Evolutionary conservation across 1,140 invertebrate genomes (phyloP).

Genomic region (Asobara japonica): DNA sequence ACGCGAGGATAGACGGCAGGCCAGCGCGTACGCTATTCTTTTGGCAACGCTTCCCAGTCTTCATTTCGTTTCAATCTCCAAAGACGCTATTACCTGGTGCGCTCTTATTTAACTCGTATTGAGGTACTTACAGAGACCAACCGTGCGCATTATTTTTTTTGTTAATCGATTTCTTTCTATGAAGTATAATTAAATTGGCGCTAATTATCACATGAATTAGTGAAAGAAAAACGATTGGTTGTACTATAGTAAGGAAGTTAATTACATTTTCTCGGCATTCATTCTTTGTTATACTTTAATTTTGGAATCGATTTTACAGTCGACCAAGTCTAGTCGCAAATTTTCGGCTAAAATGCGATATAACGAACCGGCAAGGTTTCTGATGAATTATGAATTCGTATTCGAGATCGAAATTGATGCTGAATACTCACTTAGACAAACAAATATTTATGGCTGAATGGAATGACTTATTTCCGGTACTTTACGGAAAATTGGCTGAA

Average conservation of each 20-base stretch:
- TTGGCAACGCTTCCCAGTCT: slow-evolving; percentile 63
- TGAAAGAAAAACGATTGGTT: not conserved
- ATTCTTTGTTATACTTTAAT: not conserved
- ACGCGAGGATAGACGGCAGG: slow-evolving; percentile 61
- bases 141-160: slow-evolving; percentile 62
- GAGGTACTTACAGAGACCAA: slow-evolving; percentile 69
- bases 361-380: not conserved
- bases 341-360: too few relatives aligned
- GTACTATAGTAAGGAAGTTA: not conserved
- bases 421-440: not conserved
- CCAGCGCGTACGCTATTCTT: slow-evolving; percentile 59
- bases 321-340: too few relatives aligned
- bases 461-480: not conserved
- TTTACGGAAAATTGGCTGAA: too few relatives aligned
- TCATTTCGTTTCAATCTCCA: slow-evolving; percentile 64
- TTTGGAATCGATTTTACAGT: too few relatives aligned
- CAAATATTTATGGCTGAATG: not conserved
- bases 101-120: slow-evolving; percentile 59
- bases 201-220: slow-evolving; percentile 22
- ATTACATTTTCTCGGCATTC: slow-evolving; percentile 5
- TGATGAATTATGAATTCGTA: slow-evolving; percentile 50
- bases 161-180: slow-evolving; percentile 35
- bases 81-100: slow-evolving; percentile 75
- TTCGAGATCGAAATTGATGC: slow-evolving; percentile 63
- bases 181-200: slow-evolving; percentile 23